Conservation (phyloP, 2,113 vertebrate genomes). For the Sylvietta virens region DNA sequence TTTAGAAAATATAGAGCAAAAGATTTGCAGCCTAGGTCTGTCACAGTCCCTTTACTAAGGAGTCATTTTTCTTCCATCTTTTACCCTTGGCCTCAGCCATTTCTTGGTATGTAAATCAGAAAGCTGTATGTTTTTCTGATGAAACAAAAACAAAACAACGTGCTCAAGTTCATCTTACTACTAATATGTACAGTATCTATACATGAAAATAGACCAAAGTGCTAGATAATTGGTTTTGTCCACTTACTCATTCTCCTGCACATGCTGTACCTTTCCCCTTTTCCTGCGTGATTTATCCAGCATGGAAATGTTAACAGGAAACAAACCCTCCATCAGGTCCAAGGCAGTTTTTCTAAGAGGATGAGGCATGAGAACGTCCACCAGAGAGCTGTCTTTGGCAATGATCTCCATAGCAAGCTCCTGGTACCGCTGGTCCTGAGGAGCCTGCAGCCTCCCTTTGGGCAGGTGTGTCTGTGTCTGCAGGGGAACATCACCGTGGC, state of each 20-base stretch:
- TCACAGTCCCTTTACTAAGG: background rate
- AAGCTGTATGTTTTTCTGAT: background rate
- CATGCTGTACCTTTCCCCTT: background rate
- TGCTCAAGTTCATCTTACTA: background rate
- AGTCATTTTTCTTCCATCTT: background rate
- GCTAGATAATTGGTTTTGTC: background rate
- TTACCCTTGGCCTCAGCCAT: background rate
- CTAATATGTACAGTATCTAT: background rate
- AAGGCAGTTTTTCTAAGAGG: conserved; percentile 79
- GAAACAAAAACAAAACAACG: background rate
- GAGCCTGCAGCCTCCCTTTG: background rate
- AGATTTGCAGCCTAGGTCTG: background rate
- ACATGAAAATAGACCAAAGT: background rate
- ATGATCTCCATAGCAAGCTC: conserved; percentile 80
- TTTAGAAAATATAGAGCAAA: background rate
- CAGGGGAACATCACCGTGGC: fast-evolving
- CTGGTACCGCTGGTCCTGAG: conserved; percentile 63
- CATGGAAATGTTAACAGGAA: conserved; percentile 78
- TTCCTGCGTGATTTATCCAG: conserved; percentile 66
- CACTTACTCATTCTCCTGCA: conserved; percentile 8
- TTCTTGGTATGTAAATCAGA: background rate
- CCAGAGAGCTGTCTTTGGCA: conserved; percentile 80
- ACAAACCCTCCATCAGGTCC: conserved; percentile 88
- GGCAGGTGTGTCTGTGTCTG: background rate
- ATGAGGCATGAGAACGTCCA: conserved; percentile 73